A percentile compares a stretch with the other conserved stretches of the same genome.
Evolutionary conservation across 2,797 vertebrate genomes (phyloP).

Genomic region (Neosilurus mollespiculum): DNA sequence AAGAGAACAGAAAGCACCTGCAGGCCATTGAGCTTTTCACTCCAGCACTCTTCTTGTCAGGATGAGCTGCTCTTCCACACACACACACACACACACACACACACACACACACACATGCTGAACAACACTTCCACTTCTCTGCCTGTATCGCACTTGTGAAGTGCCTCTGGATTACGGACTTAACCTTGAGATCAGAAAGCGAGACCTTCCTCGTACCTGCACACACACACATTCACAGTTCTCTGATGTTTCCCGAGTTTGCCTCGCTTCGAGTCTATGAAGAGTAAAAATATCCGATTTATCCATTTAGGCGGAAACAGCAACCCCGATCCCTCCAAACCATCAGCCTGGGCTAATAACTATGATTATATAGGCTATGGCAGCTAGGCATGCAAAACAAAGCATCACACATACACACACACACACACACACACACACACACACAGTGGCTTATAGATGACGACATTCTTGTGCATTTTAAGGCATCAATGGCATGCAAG

Average conservation of each 20-base stretch:
- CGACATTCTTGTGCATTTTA: background rate
- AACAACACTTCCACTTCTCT: constrained; percentile 2
- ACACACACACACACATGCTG: constrained; percentile 22
- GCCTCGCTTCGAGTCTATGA: constrained; percentile 40
- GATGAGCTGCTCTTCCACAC: constrained; percentile 31
- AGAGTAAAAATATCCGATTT: constrained; percentile 66
- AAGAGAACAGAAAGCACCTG: constrained; percentile 42
- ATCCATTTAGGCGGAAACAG: constrained; percentile 62
- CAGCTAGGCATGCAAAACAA: constrained; percentile 18
- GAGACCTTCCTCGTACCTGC: background rate
- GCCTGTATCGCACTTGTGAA: constrained; percentile 11
- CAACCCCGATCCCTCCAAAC: constrained; percentile 40
- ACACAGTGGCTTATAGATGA: background rate
- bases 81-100: constrained; percentile 27
- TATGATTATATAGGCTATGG: constrained; percentile 50
- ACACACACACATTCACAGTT: constrained; percentile 3
- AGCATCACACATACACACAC: background rate
- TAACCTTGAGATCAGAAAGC: background rate
- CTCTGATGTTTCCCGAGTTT: background rate
- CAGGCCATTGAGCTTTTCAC: constrained; percentile 30
- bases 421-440: constrained; percentile 13
- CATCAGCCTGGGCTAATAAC: constrained; percentile 35
- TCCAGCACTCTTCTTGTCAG: constrained; percentile 18
- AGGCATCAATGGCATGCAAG: background rate
- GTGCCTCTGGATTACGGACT: constrained; percentile 13